These are phyloP conservation scores for Amphipoea lucens DNA, from an alignment of 2,888 invertebrate species.

Conservation along the genomic window DNA sequence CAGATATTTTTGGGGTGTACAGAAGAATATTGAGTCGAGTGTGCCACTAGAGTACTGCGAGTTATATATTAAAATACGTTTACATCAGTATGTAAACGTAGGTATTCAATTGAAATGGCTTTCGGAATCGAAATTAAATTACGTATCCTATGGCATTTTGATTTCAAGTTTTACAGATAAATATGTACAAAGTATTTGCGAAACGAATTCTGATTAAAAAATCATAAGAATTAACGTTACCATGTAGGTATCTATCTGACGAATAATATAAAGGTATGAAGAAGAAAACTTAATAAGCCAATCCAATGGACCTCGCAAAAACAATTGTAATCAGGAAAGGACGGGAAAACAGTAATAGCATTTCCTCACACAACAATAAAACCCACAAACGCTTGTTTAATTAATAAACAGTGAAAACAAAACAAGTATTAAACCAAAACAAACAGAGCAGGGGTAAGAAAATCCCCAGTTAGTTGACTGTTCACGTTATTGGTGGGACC, in stretches of 20 bases:
- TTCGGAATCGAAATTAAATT: not conserved
- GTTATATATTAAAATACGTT: not conserved
- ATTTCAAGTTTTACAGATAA: not conserved
- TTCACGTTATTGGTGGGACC: slow-evolving; percentile 69
- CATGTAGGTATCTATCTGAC: too few species aligned
- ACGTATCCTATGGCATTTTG: not conserved
- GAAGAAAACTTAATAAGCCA: not conserved
- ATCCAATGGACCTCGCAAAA: not conserved
- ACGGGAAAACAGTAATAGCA: slow-evolving; percentile 7
- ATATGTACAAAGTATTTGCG: not conserved
- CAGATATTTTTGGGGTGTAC: not conserved
- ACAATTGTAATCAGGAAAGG: not conserved
- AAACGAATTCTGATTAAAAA: not conserved
- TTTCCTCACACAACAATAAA: slow-evolving; percentile 27
- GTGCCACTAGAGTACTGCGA: not conserved
- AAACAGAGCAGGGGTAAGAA: slow-evolving; percentile 39
- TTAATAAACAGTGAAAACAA: slow-evolving; percentile 57
- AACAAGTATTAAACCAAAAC: slow-evolving; percentile 60
- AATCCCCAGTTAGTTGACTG: slow-evolving; percentile 65
- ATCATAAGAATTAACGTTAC: not conserved
- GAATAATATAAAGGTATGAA: not conserved
- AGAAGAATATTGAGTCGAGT: not conserved
- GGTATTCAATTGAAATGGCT: not conserved
- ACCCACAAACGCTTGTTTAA: slow-evolving; percentile 39
- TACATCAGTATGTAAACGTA: not conserved